These are phyloP conservation scores for Cryptosula pallasiana DNA, from an alignment of 2,888 invertebrate species.

Conservation along the genomic window DNA sequence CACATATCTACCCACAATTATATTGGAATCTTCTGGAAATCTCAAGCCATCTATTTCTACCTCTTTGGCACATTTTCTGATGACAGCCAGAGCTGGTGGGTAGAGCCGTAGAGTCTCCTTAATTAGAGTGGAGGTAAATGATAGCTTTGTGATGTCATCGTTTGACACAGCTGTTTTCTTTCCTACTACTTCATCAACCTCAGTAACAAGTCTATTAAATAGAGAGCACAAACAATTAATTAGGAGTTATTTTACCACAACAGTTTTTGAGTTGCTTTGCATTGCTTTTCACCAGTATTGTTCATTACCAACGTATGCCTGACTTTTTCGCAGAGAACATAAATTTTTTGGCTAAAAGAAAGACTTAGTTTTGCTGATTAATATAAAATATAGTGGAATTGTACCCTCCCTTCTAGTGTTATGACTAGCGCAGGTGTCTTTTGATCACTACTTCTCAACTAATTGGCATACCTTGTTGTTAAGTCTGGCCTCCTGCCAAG, in stretches of 20 bases:
- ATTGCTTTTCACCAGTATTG: no score
- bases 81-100: background rate
- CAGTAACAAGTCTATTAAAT: background rate
- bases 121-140: background rate
- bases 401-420: no score
- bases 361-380: no score
- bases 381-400: no score
- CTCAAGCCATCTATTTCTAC: background rate
- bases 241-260: background rate
- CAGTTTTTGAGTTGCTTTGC: no score
- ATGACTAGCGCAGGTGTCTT: no score
- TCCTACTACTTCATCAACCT: conserved; percentile 9
- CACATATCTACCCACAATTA: background rate
- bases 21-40: background rate
- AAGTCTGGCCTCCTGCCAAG: background rate
- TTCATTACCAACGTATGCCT: no score
- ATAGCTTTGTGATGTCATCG: background rate
- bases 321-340: no score
- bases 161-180: background rate
- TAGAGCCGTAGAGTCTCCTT: background rate
- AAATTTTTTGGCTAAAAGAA: no score
- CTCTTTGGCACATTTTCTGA: background rate
- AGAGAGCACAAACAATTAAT: background rate
- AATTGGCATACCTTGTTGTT: background rate
- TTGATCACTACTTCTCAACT: no score